Evolutionary conservation across 1,140 invertebrate species (phyloP), one percentile per base, ranked within the genome.

Genomic region (Probaryconus sp.): DNA sequence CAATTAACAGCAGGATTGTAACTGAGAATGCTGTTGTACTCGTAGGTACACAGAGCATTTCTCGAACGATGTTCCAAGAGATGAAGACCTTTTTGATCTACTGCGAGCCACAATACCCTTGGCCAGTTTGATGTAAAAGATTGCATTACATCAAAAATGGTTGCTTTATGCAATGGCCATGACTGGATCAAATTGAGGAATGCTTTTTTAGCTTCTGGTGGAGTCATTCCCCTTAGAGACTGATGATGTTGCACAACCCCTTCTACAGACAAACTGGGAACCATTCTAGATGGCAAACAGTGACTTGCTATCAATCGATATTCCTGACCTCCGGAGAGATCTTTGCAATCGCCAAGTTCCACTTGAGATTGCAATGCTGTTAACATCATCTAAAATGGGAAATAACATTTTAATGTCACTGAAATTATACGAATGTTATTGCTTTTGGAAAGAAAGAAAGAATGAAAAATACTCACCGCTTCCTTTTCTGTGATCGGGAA

Each of bases 71-170:
- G 93, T 79, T 97, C 94, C 51, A 98, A 87, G 35, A 99, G 87
- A 82, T 98, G 96, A 47, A 99, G 90, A n/a, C 97, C 97, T 77
- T 91, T 91, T 85, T 98, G 96, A 88, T 97, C 95, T 2, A 98
- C 94, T 6, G 96, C 96, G 37, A 98, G 86, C 95, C 97, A 97
- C 3, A 98, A 86, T 13, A 94, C 91, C 61, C 94, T 88, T 56
- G 97, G 97, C 95, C 97, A 97, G 83, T 96, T 97, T 6, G 96
- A 97, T 1, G 96, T 98, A 82, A 98, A 98, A 10, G 95, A 96
- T 93, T 98, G 96, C 91, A 96, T 96, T 16, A 98, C 97, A 85
- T 98, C 96, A 85, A 97, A 98, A 73, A 98, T 95, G 3, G 96
- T 97, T 2, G 96, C 95, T 72, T 94, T 92, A 74, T 98, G 95